Evolutionary conservation across 2,888 invertebrate species (phyloP), one percentile per base, ranked within the genome.

Genomic region (Oconnorella tubifera): DNA sequence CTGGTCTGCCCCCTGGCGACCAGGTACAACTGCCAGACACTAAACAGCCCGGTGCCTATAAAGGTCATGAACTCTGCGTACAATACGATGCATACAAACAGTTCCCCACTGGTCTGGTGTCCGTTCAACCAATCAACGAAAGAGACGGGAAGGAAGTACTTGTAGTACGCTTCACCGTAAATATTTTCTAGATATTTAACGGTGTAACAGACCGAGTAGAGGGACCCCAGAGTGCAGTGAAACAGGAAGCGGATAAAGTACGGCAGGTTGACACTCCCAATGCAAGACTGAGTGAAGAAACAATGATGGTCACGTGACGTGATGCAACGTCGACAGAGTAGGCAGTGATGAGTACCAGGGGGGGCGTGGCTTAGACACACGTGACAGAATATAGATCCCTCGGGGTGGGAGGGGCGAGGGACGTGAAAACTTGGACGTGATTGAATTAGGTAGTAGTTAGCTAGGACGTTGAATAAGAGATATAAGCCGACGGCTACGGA

Each of bases 261-360:
- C 25, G 76, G 72, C 53, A 75, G 74, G 68, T 79, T 79, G 19
- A 70, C 56, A 64, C 71, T 74, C 1, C 78, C 79, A 3, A 79
- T 69, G 63, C 79, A 79, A 2, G 73, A 68, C n/a, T 77, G 75
- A 3, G 76, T 72, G 64, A 79, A 76, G 68, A 75, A 77, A 63
- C 79, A 79, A 63, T 79, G 79, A 66, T 79, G 79, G 71, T 79
- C 78, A 3, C 79, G 67, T 64, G 28, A 33, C 28, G 60, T 72
- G 23, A 79, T 70, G 66, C 79, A 79, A 1, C 64, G 70, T 23
- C 74, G 70, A 61, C 79, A 79, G 10, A 78, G 51, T 1, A 72
- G 68, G 64, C 79, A 79, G 64, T 79, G 79, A 64, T 78, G 78
- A 33, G 77, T 75, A 28, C 79, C 68, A 0, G 78, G 79, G 2